Evolutionary conservation across 2,113 vertebrate species (phyloP), one percentile per base, ranked within the genome.

Genomic region (Merops nubicus): DNA sequence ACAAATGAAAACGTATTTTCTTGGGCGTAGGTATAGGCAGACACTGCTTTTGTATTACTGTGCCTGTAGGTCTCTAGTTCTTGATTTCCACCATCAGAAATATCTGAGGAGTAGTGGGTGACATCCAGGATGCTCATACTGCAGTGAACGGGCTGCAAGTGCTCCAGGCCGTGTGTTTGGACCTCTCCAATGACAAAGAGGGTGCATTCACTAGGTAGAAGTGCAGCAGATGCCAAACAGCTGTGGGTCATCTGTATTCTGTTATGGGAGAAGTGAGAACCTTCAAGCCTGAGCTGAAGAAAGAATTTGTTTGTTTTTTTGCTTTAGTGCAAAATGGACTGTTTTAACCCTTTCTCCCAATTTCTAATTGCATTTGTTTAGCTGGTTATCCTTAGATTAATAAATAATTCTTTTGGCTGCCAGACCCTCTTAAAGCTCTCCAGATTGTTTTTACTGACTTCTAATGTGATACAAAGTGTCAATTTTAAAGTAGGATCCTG

Each of bases 211-310:
- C 45, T 85, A 93, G 92, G 92, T 93, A 26, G 42, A n/a, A 83
- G 51, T 53, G 64, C 64, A 84, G 29, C 88, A 92, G 92, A 94
- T 94, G 92, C 93, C 96, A 92, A 91, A 96, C 95, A 96, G 88
- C 95, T 95, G 93, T n/a, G 95, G 65, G 91, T 96, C 92, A 81
- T 93, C 90, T 93, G 85, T 38, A 19, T 68, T 68, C 78, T 63
- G 67, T 43, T 60, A 10, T 12, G 68, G 85, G 67, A 94, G 88
- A 77, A 93, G 51, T 59, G 56, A 88, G 75, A 95, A 77, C 67
- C 63, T 93, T 73, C 67, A 67, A 74, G 95, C 67, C 72, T 51
- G 33, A 94, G 50, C 2, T 63, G 65, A 69, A 82, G 70, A 31
- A 85, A 60, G 53, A 36, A 43, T 56, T 62, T 56, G 34, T 84